These are phyloP conservation scores for Characodon lateralis DNA, from an alignment of 2,797 vertebrate species.

Conservation along the genomic window DNA sequence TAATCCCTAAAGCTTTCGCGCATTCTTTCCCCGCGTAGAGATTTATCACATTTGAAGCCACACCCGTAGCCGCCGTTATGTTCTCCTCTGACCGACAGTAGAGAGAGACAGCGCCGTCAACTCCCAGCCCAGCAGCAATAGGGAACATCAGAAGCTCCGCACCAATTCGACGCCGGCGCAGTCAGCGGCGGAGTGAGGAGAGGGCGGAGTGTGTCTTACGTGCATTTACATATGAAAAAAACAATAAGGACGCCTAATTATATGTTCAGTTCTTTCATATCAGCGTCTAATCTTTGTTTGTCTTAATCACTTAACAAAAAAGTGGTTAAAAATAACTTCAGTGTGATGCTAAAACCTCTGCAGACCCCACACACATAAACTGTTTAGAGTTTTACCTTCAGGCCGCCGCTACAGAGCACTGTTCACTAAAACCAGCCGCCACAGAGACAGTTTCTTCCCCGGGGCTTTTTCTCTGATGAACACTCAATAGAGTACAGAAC, in stretches of 20 bases:
- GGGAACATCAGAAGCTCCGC: background rate
- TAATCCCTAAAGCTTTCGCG: conserved; percentile 29
- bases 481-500: too few species aligned
- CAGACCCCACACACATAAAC: background rate
- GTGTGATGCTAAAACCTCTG: too few species aligned
- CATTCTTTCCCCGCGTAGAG: conserved; percentile 66
- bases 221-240: background rate
- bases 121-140: conserved; percentile 50
- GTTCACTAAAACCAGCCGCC: too few species aligned
- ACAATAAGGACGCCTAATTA: background rate
- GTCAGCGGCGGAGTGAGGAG: background rate
- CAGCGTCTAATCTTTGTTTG: background rate
- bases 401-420: too few species aligned
- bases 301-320: background rate
- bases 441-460: too few species aligned
- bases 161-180: background rate
- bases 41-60: conserved; percentile 80
- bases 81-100: conserved; percentile 65
- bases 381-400: too few species aligned
- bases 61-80: conserved; percentile 78
- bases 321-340: background rate
- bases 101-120: conserved; percentile 61
- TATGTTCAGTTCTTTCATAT: background rate
- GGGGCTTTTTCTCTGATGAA: too few species aligned
- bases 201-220: background rate